Base-by-base conservation (phyloP, 2,888 invertebrate species). In the Tricholauxania praeusta region DNA sequence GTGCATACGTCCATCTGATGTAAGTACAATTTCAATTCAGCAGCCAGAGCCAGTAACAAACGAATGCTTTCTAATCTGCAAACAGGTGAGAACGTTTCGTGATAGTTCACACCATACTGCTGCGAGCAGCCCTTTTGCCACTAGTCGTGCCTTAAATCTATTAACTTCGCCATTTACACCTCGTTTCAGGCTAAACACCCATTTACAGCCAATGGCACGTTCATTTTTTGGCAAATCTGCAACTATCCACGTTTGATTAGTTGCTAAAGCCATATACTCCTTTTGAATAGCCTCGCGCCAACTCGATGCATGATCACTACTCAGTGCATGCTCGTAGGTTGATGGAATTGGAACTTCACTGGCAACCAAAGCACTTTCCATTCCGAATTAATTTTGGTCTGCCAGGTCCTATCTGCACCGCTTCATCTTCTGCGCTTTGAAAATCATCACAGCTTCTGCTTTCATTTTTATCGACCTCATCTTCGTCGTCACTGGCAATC, bases 221-320 rank as follows among this genome's bases (percentile, higher is more conserved):
- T 74, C 66, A 66, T 72, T 71, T 17, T 14, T 17, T n/a, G 75
- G 76, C 55, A 76, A 73, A 67, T 77, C 75, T 12, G 71, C 73
- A 10, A 76, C 55, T 28, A 12, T 10, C 77, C 79, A 78, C 10
- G 79, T 79, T 48, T 75, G 51, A 53, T 75, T 78, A 47, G 57
- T 66, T 17, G 68, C 73, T 19, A 77, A 53, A 28, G 75, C 73
- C 48, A 55, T 62, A 39, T 76, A 74, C 59, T 79, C 77, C 14
- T 57, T 49, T 39, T 68, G 39, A 74, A 78, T 78, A 12, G 78
- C 75, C 14, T 75, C 53, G 15, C 59, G 68, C 77, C 76, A 79
- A 22, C 74, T n/a, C 17, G 57, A 19, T 14, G 62, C 69, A 10
- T 76, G 48, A 2, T 71, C n/a, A 32, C 74, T 69, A 7, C 60